phyloP scores from a whole-genome alignment of 37 sponge, comb jelly and placozoan species.

The Cladorhizidae sp. region DNA sequence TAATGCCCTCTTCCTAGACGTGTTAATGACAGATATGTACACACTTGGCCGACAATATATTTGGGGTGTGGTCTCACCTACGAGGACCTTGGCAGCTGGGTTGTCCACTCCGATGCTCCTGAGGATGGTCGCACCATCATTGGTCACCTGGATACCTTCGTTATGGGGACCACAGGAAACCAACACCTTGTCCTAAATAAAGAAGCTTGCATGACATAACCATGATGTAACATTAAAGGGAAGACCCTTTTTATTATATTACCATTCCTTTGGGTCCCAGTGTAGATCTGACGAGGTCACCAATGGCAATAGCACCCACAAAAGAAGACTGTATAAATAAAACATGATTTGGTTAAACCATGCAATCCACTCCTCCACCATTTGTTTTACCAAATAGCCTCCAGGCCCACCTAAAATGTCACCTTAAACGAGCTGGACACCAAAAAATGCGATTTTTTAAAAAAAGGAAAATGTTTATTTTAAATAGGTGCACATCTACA shows the following conservation, averaged over 20 bases:
- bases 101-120: slow-evolving; percentile 96
- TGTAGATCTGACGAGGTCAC: slow-evolving; percentile 96
- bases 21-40: too few relatives aligned
- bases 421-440: too few relatives aligned
- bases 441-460: too few relatives aligned
- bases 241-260: not conserved
- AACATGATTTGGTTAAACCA: too few relatives aligned
- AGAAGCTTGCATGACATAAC: not conserved
- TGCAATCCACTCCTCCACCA: too few relatives aligned
- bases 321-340: slow-evolving; percentile 82
- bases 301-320: slow-evolving; percentile 98
- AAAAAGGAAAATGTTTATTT: too few relatives aligned
- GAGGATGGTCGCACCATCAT: slow-evolving; percentile 98
- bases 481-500: too few relatives aligned
- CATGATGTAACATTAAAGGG: not conserved
- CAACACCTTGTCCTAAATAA: slow-evolving; percentile 82
- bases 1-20: too few relatives aligned
- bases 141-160: slow-evolving; percentile 84
- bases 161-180: slow-evolving; percentile 54
- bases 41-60: too few relatives aligned
- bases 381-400: too few relatives aligned
- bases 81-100: slow-evolving; percentile 96
- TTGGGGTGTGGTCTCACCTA: slow-evolving; percentile 45
- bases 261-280: slow-evolving; percentile 99
- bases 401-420: too few relatives aligned